phyloP scores from a whole-genome alignment of 2,113 vertebrate genomes.

The Dicentrarchus labrax region DNA sequence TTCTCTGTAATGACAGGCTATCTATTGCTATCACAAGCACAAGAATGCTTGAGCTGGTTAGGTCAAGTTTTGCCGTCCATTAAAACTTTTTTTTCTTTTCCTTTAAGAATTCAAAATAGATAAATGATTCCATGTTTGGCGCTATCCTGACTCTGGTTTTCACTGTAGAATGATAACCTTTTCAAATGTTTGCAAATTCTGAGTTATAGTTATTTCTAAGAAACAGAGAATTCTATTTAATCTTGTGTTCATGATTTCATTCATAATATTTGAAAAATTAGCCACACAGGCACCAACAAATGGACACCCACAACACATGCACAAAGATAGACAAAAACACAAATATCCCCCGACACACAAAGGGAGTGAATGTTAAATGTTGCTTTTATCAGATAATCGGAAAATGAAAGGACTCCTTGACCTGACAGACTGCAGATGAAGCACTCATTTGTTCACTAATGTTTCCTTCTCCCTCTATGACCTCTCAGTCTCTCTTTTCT shows the following conservation, averaged over 20 bases:
- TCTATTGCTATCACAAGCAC: background rate
- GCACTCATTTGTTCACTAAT: constrained; percentile 58
- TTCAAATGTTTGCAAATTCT: constrained; percentile 1
- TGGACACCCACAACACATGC: constrained; percentile 2
- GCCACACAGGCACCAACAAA: background rate
- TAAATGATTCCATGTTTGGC: constrained; percentile 42
- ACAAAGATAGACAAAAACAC: background rate
- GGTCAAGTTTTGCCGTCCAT: background rate
- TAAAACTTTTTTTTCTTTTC: background rate
- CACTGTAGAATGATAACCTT: background rate
- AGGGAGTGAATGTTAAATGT: constrained; percentile 66
- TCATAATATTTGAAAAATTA: constrained; percentile 30
- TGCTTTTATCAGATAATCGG: constrained; percentile 56
- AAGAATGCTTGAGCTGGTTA: constrained; percentile 1
- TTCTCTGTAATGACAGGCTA: background rate
- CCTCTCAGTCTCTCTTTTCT: constrained; percentile 26
- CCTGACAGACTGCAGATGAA: constrained; percentile 67
- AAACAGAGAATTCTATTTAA: background rate
- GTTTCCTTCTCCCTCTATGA: constrained; percentile 43
- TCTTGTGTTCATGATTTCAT: constrained; percentile 19
- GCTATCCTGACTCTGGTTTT: background rate
- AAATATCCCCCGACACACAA: constrained; percentile 20
- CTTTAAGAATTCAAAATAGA: background rate
- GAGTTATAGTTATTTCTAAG: too few species aligned
- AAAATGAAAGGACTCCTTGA: constrained; percentile 72